Percentiles rank a stretch among this genome's conserved stretches.
These are phyloP conservation scores for Acipenser ruthenus DNA, from an alignment of 2,797 vertebrate genomes.

Conservation along the genomic window DNA sequence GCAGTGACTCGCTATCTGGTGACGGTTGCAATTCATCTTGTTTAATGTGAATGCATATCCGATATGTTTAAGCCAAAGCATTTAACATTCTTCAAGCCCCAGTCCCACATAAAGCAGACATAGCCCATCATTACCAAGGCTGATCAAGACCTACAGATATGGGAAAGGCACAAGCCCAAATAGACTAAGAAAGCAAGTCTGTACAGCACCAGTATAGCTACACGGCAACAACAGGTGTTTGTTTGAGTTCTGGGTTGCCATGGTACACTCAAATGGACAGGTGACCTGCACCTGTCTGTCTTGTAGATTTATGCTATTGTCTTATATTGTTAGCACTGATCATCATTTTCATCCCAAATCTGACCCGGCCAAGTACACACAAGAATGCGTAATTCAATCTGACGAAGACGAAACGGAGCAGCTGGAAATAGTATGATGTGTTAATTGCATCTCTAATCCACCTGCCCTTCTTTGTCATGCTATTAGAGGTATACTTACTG, in stretches of 20 bases:
- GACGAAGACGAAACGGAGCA: not conserved
- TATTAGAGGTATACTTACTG: not conserved
- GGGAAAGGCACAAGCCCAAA: no score
- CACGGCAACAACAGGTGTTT: not conserved
- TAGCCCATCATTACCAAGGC: no score
- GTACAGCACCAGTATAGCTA: not conserved
- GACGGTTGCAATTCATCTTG: no score
- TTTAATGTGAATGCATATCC: no score
- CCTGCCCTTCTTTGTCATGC: not conserved
- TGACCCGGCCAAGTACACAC: not conserved
- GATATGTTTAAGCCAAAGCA: no score
- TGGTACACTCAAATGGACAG: not conserved
- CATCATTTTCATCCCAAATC: not conserved
- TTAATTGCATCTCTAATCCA: not conserved
- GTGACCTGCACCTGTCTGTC: not conserved
- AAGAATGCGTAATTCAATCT: not conserved
- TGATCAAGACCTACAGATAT: no score
- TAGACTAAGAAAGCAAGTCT: no score
- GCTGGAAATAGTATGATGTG: not conserved
- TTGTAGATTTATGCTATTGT: not conserved
- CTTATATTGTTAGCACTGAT: not conserved
- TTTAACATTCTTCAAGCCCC: no score
- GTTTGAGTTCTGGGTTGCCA: not conserved
- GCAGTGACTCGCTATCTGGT: no score
- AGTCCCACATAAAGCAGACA: no score